Percentiles rank a stretch among this genome's conserved stretches.
Conservation (phyloP, 2,113 vertebrate species). For the Todiramphus saurophagus region DNA sequence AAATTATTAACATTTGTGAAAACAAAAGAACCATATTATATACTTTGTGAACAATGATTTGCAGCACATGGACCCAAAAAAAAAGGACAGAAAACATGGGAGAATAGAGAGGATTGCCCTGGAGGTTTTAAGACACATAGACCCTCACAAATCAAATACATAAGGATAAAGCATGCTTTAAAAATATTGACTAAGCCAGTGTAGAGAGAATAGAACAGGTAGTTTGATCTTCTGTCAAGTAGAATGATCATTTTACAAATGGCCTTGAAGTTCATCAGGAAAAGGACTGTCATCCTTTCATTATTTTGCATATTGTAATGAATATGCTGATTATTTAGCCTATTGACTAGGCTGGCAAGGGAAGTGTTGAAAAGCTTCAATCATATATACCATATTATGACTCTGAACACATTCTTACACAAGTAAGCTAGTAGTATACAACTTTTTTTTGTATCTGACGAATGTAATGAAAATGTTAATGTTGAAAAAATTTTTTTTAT, state of each 20-base stretch:
- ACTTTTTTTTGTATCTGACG: neutral
- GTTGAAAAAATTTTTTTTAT: neutral
- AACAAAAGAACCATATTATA: neutral
- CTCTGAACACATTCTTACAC: neutral
- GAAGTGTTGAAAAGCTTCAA: neutral
- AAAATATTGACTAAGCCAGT: neutral
- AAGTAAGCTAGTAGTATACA: neutral
- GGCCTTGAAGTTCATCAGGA: neutral
- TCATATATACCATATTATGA: fast-evolving
- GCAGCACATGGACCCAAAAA: neutral
- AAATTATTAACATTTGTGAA: neutral
- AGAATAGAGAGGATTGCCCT: neutral
- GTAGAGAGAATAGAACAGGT: neutral
- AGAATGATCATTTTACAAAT: neutral
- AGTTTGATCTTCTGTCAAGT: neutral
- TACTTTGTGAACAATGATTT: neutral
- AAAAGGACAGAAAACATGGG: neutral
- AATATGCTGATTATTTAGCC: neutral
- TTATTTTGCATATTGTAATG: neutral
- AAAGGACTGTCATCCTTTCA: neutral
- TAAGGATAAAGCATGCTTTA: neutral
- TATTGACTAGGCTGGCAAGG: neutral
- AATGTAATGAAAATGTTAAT: neutral
- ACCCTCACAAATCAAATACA: neutral
- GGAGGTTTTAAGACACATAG: neutral